Evolutionary conservation across 2,888 invertebrate genomes (phyloP), one percentile per base, ranked within the genome.

Genomic region (Hirtodrosophila cameraria): DNA sequence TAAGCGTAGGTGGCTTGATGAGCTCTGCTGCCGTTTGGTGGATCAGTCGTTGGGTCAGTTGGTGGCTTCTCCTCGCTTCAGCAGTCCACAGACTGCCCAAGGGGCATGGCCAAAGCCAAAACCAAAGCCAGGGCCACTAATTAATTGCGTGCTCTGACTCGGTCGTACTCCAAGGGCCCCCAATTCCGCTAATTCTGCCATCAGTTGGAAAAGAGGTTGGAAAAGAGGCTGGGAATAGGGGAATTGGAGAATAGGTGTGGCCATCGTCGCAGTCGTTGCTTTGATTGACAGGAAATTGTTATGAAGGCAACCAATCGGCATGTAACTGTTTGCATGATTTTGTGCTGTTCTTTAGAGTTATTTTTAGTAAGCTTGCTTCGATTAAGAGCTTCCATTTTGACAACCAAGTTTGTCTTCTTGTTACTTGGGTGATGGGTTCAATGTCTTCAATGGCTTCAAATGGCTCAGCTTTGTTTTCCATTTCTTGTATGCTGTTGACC

Each of bases 1-100:
- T 80, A 86, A 86, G 81, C 81, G 81, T 81, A 84, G 81, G 81
- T 76, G 86, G 71, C 66, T 72, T 80, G 83, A 78, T 83, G 80
- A 72, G 73, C 65, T 79, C 72, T 58, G 67, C 75, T 82, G 79
- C 71, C 54, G 65, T 58, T 59, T 58, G 53, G 38, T 48, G 27
- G 53, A 36, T 58, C 39, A 43, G 46, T 57, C 39, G 63, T 50
- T 81, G 52, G 64, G 75, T 59, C 74, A 65, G 48, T 55, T 31
- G 23, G 25, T 16, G 50, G 49, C 50, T 60, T 67, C 66, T 57
- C 41, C 62, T 57, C 80, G 70, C 73, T 73, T 83, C 64, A 71
- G 68, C 69, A 63, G 68, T 52, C 39, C 43, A 45, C 23, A 23
- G 23, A 23, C 23, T 23, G 23, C 23, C 13, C 18, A 28, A 12